These are phyloP conservation scores for Ahaetulla prasina DNA, from an alignment of 2,113 vertebrate genomes.

Conservation along the genomic window DNA sequence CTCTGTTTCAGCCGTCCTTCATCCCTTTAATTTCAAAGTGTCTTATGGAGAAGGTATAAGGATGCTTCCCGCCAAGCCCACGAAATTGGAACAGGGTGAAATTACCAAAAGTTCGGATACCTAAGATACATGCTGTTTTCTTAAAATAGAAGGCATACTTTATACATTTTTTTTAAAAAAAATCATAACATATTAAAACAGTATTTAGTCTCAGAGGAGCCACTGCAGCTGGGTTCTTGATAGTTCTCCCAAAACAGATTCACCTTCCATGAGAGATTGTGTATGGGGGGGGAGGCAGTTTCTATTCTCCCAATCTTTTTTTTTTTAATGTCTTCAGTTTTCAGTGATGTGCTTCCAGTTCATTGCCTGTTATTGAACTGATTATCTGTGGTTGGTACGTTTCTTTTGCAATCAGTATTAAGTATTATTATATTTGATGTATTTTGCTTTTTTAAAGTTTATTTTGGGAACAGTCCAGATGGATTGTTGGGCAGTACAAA, in stretches of 20 bases:
- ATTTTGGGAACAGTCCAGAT: not conserved
- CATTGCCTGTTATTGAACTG: not conserved
- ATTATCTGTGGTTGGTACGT: not conserved
- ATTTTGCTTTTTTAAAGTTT: not conserved
- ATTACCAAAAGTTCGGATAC: not conserved
- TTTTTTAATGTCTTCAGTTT: not conserved
- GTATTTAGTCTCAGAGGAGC: not conserved
- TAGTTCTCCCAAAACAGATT: not conserved
- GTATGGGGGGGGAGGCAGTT: accelerated
- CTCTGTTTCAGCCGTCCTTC: not conserved
- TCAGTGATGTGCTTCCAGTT: not conserved
- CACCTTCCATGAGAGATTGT: not conserved
- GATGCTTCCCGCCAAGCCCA: not conserved
- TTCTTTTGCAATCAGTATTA: not conserved
- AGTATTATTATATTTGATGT: not conserved
- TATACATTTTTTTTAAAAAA: not conserved
- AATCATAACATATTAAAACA: not conserved
- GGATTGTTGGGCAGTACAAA: not conserved
- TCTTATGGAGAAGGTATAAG: not conserved
- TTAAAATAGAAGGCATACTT: not conserved
- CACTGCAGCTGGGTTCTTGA: not conserved
- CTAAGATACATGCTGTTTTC: not conserved
- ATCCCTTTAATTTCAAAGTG: not conserved
- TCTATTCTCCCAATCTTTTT: not conserved
- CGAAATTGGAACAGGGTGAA: not conserved